Percentiles rank a stretch among this genome's conserved stretches.
These are phyloP conservation scores for Neolamprologus kungweensis DNA, from an alignment of 2,113 vertebrate species.

Conservation along the genomic window DNA sequence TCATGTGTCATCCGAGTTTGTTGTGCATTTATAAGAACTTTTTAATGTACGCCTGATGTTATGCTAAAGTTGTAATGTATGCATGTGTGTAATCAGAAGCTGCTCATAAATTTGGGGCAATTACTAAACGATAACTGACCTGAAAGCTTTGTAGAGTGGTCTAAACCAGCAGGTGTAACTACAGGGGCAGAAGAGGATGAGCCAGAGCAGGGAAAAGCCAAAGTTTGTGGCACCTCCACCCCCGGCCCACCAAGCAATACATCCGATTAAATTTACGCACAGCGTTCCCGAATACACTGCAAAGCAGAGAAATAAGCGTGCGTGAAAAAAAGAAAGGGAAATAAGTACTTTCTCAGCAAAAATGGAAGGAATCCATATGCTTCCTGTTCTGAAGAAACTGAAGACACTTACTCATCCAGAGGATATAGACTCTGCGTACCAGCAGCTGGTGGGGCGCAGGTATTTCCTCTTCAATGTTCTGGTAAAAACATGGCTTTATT, in stretches of 20 bases:
- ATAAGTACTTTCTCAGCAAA: background rate
- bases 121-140: slow-evolving; percentile 65
- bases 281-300: slow-evolving; percentile 87
- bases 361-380: background rate
- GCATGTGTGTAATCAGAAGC: background rate
- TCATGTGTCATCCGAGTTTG: background rate
- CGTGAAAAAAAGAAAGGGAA: background rate
- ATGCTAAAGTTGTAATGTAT: background rate
- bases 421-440: slow-evolving; percentile 83
- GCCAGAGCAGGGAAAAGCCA: slow-evolving; percentile 86
- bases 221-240: slow-evolving; percentile 78
- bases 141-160: slow-evolving; percentile 90
- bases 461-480: slow-evolving; percentile 89
- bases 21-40: background rate
- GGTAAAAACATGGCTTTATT: slow-evolving; percentile 93
- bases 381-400: background rate
- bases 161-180: slow-evolving; percentile 92
- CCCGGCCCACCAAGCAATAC: slow-evolving; percentile 90
- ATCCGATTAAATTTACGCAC: slow-evolving; percentile 79
- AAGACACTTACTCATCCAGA: slow-evolving; percentile 86
- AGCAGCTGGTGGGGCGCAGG: slow-evolving; percentile 78
- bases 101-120: background rate
- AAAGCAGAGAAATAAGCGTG: background rate
- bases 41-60: background rate
- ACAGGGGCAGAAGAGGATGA: slow-evolving; percentile 87